Conservation (phyloP, 2,888 invertebrate species). For the Archaeoteleia sp. region DNA sequence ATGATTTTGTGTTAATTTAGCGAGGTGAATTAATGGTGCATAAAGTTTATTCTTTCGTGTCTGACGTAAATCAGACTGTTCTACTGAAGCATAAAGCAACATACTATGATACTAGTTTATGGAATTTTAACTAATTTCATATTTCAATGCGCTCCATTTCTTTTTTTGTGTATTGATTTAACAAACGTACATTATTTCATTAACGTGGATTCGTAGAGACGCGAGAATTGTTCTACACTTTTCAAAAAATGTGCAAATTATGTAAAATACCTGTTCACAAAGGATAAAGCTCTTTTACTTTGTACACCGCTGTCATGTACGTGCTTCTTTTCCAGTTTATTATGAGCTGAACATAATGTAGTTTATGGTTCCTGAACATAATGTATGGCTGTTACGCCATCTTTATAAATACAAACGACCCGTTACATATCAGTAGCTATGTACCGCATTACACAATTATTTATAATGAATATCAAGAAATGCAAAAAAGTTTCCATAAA, state of each 20-base stretch:
- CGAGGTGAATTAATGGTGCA: constrained; percentile 14
- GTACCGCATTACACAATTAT: no score
- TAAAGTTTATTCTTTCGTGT: constrained; percentile 27
- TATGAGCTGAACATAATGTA: no score
- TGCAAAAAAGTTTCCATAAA: no score
- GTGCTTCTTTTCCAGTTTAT: not conserved
- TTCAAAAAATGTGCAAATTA: not conserved
- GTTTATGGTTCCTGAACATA: not conserved
- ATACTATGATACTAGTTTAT: constrained; percentile 8
- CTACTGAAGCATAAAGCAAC: constrained; percentile 18
- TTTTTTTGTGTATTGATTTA: not conserved
- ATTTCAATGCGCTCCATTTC: not conserved
- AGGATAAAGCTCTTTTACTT: not conserved
- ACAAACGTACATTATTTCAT: no score
- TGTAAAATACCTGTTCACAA: not conserved
- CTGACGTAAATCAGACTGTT: constrained; percentile 18
- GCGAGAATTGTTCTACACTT: no score
- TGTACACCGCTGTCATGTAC: not conserved
- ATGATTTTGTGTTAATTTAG: constrained; percentile 17
- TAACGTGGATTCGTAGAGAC: no score
- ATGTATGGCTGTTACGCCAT: not conserved
- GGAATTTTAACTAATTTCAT: constrained; percentile 4
- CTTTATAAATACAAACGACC: not conserved
- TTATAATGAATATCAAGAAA: no score
- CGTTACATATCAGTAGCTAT: no score